Conservation (phyloP, 2,888 invertebrate species). For the Cheilosia vulpina region DNA sequence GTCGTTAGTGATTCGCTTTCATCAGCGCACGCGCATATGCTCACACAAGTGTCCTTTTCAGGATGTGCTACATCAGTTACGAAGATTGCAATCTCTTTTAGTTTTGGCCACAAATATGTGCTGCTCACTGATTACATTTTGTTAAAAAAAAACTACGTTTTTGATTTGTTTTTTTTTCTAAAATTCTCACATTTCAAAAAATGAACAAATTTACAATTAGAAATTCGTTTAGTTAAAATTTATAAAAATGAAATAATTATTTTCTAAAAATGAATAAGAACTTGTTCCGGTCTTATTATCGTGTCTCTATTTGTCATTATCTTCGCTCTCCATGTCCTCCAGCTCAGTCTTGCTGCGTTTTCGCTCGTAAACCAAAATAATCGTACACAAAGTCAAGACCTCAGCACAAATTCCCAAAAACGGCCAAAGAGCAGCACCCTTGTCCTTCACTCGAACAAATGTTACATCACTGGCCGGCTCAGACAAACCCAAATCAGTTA, state of each 20-base stretch:
- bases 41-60: too few species aligned
- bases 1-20: too few species aligned
- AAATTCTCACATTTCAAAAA: not conserved
- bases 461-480: conserved; percentile 83
- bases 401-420: conserved; percentile 98
- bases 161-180: too few species aligned
- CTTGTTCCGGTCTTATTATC: not conserved
- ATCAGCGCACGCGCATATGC: too few species aligned
- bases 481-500: conserved; percentile 80
- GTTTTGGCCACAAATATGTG: too few species aligned
- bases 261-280: not conserved
- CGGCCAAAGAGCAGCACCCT: conserved; percentile 97
- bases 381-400: conserved; percentile 95
- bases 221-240: conserved; percentile 8
- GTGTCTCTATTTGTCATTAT: conserved; percentile 90
- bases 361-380: conserved; percentile 98
- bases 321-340: conserved; percentile 96
- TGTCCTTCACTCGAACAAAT: conserved; percentile 92
- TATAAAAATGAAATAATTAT: not conserved
- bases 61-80: too few species aligned
- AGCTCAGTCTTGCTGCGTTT: conserved; percentile 96
- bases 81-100: too few species aligned
- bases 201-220: not conserved
- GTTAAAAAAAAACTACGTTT: too few species aligned
- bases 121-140: too few species aligned